Evolutionary conservation across 2,113 vertebrate genomes (phyloP), one percentile per base, ranked within the genome.

Genomic region (Chaenogobius annularis): DNA sequence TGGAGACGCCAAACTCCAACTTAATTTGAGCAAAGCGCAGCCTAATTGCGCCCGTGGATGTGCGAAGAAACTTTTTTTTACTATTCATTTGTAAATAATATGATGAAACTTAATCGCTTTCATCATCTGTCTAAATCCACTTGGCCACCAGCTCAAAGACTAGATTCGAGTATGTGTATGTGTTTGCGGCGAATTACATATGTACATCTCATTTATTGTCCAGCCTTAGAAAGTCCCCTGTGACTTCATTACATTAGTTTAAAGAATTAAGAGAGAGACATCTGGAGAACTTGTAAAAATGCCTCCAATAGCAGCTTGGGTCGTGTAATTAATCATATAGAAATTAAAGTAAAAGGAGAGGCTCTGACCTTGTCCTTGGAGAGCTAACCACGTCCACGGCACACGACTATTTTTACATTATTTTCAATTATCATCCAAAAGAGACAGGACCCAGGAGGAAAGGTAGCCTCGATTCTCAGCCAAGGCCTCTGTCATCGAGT

Each of bases 391-490:
- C 69, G 85, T 87, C 82, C 78, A 22, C 82, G 59, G 74, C 85
- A 75, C 80, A 84, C 31, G 20, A 89, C 89, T 92, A 90, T 92
- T 94, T 92, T 92, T 91, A 92, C 87, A 90, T 91, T 90, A 88
- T 90, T 92, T 93, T 91, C 90, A 92, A 93, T 93, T 92, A 93
- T 92, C 86, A 75, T 82, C 83, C 83, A 87, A 89, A 91, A 85
- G 19, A 80, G 86, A 74, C 83, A 74, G 73, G 84, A 69, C 86
- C 90, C 90, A 67, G 83, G 89, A 90, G 91, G 74, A 88, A n/a
- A 82, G 80, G 80, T 79, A 85, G 84, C 81, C 81, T 82, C 48
- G 81, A 89, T 91, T 90, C 20, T 85, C 82, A 85, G 81, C 87
- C 87, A 86, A 79, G 79, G 80, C 58, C n/a, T 77, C 83, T 82